Conservation (phyloP, 2,888 invertebrate genomes). For the Phortica magna region DNA sequence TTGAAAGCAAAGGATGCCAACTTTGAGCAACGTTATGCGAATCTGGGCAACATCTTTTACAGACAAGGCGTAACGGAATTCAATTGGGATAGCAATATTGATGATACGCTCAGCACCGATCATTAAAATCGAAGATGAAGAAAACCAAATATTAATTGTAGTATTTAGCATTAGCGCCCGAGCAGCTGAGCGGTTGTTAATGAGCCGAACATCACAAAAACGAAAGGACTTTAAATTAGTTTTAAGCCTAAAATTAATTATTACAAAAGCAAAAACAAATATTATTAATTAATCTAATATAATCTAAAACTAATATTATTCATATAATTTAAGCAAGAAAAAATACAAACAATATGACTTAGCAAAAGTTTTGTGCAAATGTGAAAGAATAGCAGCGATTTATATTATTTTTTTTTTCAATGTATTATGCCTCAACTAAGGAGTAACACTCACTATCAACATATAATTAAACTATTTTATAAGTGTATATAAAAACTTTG, state of each 20-base stretch:
- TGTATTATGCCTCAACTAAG: slow-evolving; percentile 18
- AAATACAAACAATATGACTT: background rate
- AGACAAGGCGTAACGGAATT: slow-evolving; percentile 89
- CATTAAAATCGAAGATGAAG: slow-evolving; percentile 60
- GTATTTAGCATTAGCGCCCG: slow-evolving; percentile 48
- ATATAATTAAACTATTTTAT: too few species aligned
- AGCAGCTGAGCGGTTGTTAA: background rate
- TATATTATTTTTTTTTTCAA: background rate
- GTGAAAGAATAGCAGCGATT: too few species aligned
- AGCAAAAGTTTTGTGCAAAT: background rate
- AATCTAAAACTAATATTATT: slow-evolving; percentile 26
- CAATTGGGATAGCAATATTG: slow-evolving; percentile 91
- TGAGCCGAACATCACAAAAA: slow-evolving; percentile 45
- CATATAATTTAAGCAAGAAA: slow-evolving; percentile 17
- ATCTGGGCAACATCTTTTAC: slow-evolving; percentile 88
- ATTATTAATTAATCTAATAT: slow-evolving; percentile 32
- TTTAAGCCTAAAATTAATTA: slow-evolving; percentile 61
- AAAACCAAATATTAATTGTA: slow-evolving; percentile 64
- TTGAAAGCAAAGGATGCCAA: slow-evolving; percentile 88
- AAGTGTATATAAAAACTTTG: slow-evolving; percentile 14
- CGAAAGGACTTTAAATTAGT: slow-evolving; percentile 67
- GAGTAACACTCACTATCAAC: background rate
- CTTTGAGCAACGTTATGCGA: slow-evolving; percentile 89
- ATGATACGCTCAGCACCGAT: slow-evolving; percentile 81
- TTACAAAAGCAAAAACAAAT: slow-evolving; percentile 41